A percentile compares a stretch with the other conserved stretches of the same genome.
These are phyloP conservation scores for Nemurella pictetii DNA, from an alignment of 2,888 invertebrate species.

Conservation along the genomic window DNA sequence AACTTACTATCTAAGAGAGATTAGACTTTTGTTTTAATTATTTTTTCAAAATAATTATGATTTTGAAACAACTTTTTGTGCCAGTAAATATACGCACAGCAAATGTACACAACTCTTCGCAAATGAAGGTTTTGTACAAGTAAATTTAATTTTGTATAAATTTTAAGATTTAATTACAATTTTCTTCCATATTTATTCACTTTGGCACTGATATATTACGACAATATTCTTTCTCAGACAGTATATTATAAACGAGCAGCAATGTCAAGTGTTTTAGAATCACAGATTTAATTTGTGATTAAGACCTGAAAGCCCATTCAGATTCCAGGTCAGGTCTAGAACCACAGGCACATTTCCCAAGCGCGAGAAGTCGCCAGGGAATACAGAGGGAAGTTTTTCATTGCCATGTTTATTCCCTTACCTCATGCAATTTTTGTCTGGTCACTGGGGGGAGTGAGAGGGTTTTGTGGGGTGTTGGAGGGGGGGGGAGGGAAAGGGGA, in stretches of 20 bases:
- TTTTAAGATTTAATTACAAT: neutral
- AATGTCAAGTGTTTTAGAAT: neutral
- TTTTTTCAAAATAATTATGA: too few relatives aligned
- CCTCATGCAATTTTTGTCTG: slow-evolving; percentile 32
- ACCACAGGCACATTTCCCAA: slow-evolving; percentile 14
- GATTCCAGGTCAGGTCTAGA: slow-evolving; percentile 28
- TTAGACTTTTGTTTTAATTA: too few relatives aligned
- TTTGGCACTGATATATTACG: neutral
- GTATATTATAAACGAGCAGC: neutral
- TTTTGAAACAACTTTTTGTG: too few relatives aligned
- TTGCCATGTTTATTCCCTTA: slow-evolving; percentile 32
- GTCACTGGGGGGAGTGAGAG: slow-evolving; percentile 21
- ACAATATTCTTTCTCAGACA: too few relatives aligned
- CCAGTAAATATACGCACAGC: neutral
- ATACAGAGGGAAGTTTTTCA: slow-evolving; percentile 28
- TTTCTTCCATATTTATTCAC: neutral
- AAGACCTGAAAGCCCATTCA: slow-evolving; percentile 24
- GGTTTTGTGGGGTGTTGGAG: neutral
- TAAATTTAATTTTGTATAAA: neutral
- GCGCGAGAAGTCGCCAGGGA: slow-evolving; percentile 22
- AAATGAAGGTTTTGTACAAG: neutral
- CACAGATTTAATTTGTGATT: slow-evolving; percentile 29
- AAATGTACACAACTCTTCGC: neutral
- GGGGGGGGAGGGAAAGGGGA: neutral
- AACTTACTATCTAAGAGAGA: too few relatives aligned